Percentiles rank a stretch among this genome's conserved stretches.
These are phyloP conservation scores for Caranx melampygus DNA, from an alignment of 2,113 vertebrate species.

Conservation along the genomic window DNA sequence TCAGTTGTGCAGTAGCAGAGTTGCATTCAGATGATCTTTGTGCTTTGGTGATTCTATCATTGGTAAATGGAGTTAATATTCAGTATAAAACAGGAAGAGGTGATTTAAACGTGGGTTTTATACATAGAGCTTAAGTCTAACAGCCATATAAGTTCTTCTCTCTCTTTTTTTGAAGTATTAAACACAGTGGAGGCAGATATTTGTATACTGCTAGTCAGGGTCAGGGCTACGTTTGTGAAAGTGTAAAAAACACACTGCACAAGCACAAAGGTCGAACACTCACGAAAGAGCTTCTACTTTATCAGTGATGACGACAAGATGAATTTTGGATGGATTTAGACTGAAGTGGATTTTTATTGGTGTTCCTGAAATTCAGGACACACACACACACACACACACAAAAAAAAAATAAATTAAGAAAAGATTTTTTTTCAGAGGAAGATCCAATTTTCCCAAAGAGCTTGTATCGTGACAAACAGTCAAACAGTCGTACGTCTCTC, in stretches of 20 bases:
- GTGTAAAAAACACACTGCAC: conserved; percentile 44
- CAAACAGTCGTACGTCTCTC: conserved; percentile 25
- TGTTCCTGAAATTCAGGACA: conserved; percentile 41
- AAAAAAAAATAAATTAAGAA: conserved; percentile 25
- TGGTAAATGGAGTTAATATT: conserved; percentile 22
- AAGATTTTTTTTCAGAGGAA: conserved; percentile 23
- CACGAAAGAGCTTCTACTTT: conserved; percentile 35
- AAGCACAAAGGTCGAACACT: conserved; percentile 57
- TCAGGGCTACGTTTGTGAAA: conserved; percentile 21
- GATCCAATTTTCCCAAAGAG: conserved; percentile 55
- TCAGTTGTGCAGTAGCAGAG: background rate
- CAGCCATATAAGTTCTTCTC: conserved; percentile 1
- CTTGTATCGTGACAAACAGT: conserved; percentile 41
- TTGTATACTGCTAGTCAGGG: conserved; percentile 12
- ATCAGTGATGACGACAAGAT: conserved; percentile 37
- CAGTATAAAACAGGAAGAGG: background rate
- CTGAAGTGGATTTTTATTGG: conserved; percentile 23
- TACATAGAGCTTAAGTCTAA: conserved; percentile 17
- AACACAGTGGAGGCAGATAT: conserved; percentile 11
- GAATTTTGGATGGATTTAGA: conserved; percentile 41
- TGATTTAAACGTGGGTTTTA: conserved; percentile 2
- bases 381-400: no score
- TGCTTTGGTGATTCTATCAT: conserved; percentile 22
- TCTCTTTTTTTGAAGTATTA: conserved; percentile 20
- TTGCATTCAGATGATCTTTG: conserved; percentile 23